Evolutionary conservation across 2,888 invertebrate species (phyloP), one percentile per base, ranked within the genome.

Genomic region (Caenorhabditis sp.): DNA sequence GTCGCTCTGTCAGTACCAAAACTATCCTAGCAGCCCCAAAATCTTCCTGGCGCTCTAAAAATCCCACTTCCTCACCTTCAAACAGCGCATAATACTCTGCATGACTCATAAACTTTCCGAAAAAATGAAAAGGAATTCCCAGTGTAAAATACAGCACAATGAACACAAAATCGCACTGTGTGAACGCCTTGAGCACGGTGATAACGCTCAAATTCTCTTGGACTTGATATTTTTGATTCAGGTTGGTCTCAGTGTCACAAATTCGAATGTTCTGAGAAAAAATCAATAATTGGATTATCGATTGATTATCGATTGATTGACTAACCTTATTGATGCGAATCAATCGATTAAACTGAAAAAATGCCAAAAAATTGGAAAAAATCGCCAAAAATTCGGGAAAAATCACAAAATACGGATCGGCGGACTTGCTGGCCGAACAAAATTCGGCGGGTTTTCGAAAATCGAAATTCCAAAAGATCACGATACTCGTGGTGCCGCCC

Each of bases 81-180:
- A 78, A 78, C 28, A 78, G 24, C 3, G 78, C 78, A 51, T 78
- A 78, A 65, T 70, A 78, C 18, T 50, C 64, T 15, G 78, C 69
- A 18, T 56, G 47, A 51, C 55, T 50, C 69, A 70, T 50, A 32
- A 47, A 24, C 13, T 64, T 50, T 6, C 64, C 69, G 51, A 78
- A 62, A 20, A 69, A 61, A 50, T 78, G 78, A 50, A 78, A 78
- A 13, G 70, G 78, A 11, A 78, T 70, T 32, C 78, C 78, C 37
- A 78, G 32, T 4, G 78, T 51, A 24, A 78, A 78, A 32, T 78
- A 78, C 18, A 69, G 20, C 24, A 78, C 5, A 24, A 78, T 69
- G 22, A 78, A 78, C 2, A 68, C 28, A 24, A 78, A 78, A 65
- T 78, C 78, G n/a, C 78, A 78, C 11, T 64, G 69, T 13, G 78